phyloP scores from a whole-genome alignment of 2,797 vertebrate species.

The Macroramphosus scolopax region DNA sequence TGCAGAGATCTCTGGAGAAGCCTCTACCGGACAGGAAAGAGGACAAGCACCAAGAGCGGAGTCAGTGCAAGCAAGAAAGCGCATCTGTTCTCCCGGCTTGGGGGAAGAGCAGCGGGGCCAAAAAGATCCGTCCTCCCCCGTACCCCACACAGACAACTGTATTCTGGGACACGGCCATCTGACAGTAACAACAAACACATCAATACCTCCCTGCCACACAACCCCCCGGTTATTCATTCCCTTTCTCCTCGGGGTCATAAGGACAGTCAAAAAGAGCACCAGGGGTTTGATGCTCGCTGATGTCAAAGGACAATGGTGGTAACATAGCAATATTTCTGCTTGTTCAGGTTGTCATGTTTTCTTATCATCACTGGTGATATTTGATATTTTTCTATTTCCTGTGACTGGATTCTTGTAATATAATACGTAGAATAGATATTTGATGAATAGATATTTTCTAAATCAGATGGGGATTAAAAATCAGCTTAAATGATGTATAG shows the following conservation, averaged over 20 bases:
- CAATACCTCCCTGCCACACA: conserved; percentile 45
- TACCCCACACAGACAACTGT: conserved; percentile 94
- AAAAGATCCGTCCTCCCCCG: conserved; percentile 93
- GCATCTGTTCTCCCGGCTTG: conserved; percentile 85
- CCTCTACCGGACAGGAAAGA: conserved; percentile 71
- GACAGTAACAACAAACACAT: conserved; percentile 63
- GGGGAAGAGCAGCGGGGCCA: conserved; percentile 87
- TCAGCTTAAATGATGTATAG: conserved; percentile 75
- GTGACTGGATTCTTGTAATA: conserved; percentile 81
- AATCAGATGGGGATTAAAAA: conserved; percentile 75
- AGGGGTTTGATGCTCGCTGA: conserved; percentile 59
- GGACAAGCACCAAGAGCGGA: conserved; percentile 83
- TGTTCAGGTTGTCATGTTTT: conserved; percentile 83
- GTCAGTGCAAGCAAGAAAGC: conserved; percentile 93
- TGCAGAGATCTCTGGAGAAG: conserved; percentile 63
- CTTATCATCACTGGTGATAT: conserved; percentile 81
- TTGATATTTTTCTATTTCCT: conserved; percentile 86
- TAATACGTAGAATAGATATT: conserved; percentile 83
- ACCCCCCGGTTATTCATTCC: conserved; percentile 39
- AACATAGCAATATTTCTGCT: conserved; percentile 84
- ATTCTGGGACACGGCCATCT: conserved; percentile 99
- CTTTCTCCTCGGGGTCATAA: conserved; percentile 29
- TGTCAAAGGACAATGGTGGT: conserved; percentile 75
- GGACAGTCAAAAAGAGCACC: conserved; percentile 52
- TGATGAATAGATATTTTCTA: conserved; percentile 85